These are phyloP conservation scores for Zaprionus lineosus DNA, from an alignment of 2,888 invertebrate species.

Conservation along the genomic window DNA sequence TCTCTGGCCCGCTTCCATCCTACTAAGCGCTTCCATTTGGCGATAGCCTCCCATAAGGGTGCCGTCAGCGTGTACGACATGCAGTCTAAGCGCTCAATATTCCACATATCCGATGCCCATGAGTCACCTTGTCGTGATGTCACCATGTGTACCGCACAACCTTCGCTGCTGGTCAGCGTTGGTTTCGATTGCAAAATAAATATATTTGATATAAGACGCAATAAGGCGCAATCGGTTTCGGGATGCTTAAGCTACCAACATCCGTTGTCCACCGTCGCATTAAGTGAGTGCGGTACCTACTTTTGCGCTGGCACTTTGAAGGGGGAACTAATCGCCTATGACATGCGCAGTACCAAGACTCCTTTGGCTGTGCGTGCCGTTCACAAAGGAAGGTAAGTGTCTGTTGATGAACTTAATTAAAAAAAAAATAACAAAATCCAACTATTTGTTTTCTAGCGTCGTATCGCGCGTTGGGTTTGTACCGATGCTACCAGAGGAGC, in stretches of 20 bases:
- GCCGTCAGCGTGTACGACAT: slow-evolving; percentile 80
- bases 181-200: slow-evolving; percentile 82
- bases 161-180: slow-evolving; percentile 80
- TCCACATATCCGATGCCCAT: slow-evolving; percentile 76
- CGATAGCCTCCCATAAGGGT: slow-evolving; percentile 80
- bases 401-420: not conserved
- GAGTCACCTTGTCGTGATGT: slow-evolving; percentile 81
- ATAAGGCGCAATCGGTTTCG: slow-evolving; percentile 69
- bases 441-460: slow-evolving; percentile 24
- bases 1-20: slow-evolving; percentile 82
- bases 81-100: slow-evolving; percentile 76
- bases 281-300: slow-evolving; percentile 81
- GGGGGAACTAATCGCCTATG: slow-evolving; percentile 81
- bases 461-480: slow-evolving; percentile 80
- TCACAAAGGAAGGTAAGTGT: slow-evolving; percentile 64
- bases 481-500: slow-evolving; percentile 63
- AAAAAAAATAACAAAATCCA: too few relatives aligned
- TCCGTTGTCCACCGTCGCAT: slow-evolving; percentile 79
- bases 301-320: slow-evolving; percentile 82
- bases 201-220: slow-evolving; percentile 80
- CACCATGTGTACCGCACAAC: slow-evolving; percentile 75
- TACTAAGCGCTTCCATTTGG: slow-evolving; percentile 78
- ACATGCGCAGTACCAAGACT: slow-evolving; percentile 78
- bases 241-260: slow-evolving; percentile 65
- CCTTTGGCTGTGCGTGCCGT: slow-evolving; percentile 69